Percentiles rank a stretch among this genome's conserved stretches.
These are phyloP conservation scores for Agonopterix subpropinquella DNA, from an alignment of 2,888 invertebrate genomes.

Conservation along the genomic window DNA sequence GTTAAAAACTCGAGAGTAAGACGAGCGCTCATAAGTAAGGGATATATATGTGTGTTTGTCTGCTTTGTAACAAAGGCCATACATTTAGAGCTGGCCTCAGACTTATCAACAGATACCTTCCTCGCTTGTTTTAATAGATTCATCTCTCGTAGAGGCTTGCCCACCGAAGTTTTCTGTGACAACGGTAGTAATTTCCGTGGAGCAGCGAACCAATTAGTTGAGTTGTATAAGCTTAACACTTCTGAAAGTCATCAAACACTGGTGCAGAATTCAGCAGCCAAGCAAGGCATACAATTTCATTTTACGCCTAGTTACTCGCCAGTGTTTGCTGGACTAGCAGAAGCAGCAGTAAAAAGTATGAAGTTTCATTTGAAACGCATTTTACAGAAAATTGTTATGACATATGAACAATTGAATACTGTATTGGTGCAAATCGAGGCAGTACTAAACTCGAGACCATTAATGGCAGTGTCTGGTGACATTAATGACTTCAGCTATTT, in stretches of 20 bases:
- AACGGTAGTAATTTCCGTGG: slow-evolving; percentile 5
- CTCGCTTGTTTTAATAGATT: no score
- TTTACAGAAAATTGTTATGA: not conserved
- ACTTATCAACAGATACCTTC: no score
- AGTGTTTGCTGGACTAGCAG: not conserved
- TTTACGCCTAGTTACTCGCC: slow-evolving; percentile 1
- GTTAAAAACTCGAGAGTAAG: not conserved
- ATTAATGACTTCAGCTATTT: slow-evolving; percentile 7
- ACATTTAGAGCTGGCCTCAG: no score
- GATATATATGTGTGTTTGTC: no score
- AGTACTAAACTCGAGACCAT: slow-evolving; percentile 11
- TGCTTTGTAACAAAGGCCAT: no score
- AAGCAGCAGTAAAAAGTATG: slow-evolving; percentile 1
- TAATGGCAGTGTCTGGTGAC: no score
- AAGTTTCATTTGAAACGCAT: slow-evolving; percentile 4
- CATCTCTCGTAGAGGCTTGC: no score
- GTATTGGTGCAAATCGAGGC: slow-evolving; percentile 13
- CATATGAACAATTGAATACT: slow-evolving; percentile 11
- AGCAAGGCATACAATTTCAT: slow-evolving; percentile 1
- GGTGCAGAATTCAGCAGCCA: no score
- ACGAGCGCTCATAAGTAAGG: no score
- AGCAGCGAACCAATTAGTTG: slow-evolving; percentile 2
- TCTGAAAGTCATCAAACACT: slow-evolving; percentile 3
- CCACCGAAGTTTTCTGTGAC: no score
- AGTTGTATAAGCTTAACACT: slow-evolving; percentile 2